Base-by-base conservation (phyloP, 2,888 invertebrate genomes). In the Aspidiotus rigidus region DNA sequence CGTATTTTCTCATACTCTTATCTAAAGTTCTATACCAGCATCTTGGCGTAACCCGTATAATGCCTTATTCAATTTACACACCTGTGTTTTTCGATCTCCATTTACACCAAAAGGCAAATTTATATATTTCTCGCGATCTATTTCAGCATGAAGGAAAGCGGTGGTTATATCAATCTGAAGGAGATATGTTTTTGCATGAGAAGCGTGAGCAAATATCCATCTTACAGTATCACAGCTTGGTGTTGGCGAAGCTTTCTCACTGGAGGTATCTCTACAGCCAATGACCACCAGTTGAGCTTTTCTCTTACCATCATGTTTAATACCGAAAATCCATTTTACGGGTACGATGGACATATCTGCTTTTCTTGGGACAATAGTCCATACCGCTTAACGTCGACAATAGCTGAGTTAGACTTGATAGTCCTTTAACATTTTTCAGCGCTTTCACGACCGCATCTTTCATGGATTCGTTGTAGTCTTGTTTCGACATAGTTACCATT, bases 271-370 rank as follows among this genome's bases (percentile, higher is more conserved):
- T 5, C 57, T 13, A 57, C 57, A 16, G 17, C 57, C 57, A 56
- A 56, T 15, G 15, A 15, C 57, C 3, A 57, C 57, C 15, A 57
- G 15, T 2, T 7, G 57, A 57, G 57, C 57, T 57, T 17, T n/a
- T 57, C 17, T 57, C 16, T 17, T 3, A 10, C 57, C 57, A 57
- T 57, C 57, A 16, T n/a, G 10, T 16, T 57, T 57, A 16, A 17
- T 57, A 57, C n/a, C 57, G 7, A 57, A 57, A 57, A 57, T n/a
- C 57, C 57, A 57, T 57, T 57, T n/a, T 57, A 57, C 57, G 7
- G 57, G 57, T n/a, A 57, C 57, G 3, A 57, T 6, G 2, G 57
- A 57, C 15, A 16, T 16, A 13, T 10, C 15, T 57, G 11, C 2
- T 15, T 57, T n/a, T 13, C 17, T 10, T 16, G 57, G 57, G 3